Conservation (phyloP, 2,797 vertebrate species). For the Capromys pilorides region DNA sequence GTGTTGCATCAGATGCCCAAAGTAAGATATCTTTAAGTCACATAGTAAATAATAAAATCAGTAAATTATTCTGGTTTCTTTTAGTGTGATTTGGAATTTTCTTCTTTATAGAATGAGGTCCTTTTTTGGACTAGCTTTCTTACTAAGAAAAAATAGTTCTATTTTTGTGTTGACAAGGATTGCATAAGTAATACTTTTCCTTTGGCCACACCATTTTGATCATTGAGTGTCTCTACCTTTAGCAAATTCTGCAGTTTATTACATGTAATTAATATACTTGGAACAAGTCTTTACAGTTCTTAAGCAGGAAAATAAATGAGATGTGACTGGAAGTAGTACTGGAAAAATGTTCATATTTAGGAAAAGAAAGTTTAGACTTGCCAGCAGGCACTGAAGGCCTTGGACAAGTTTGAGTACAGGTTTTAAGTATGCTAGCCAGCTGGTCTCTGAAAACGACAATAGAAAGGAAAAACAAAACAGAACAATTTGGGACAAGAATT, state of each 20-base stretch:
- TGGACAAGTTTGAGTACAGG: background rate
- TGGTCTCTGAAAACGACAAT: background rate
- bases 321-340: background rate
- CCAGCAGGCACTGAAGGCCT: background rate
- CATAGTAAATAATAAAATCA: constrained; percentile 7
- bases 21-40: background rate
- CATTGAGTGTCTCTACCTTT: constrained; percentile 57
- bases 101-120: background rate
- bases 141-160: constrained; percentile 1
- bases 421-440: background rate
- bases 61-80: background rate
- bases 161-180: constrained; percentile 44
- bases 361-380: background rate
- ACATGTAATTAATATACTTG: constrained; percentile 59
- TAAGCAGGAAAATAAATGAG: constrained; percentile 35
- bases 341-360: constrained; percentile 17
- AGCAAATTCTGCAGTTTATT: constrained; percentile 43
- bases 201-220: background rate
- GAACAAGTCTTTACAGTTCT: constrained; percentile 41
- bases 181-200: constrained; percentile 47
- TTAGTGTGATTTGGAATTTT: background rate
- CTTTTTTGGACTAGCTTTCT: background rate
- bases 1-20: background rate
- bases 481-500: background rate
- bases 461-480: background rate